A percentile compares a stretch with the other conserved stretches of the same genome.
phyloP scores from a whole-genome alignment of 2,113 vertebrate genomes.

The Sigmodon hispidus region DNA sequence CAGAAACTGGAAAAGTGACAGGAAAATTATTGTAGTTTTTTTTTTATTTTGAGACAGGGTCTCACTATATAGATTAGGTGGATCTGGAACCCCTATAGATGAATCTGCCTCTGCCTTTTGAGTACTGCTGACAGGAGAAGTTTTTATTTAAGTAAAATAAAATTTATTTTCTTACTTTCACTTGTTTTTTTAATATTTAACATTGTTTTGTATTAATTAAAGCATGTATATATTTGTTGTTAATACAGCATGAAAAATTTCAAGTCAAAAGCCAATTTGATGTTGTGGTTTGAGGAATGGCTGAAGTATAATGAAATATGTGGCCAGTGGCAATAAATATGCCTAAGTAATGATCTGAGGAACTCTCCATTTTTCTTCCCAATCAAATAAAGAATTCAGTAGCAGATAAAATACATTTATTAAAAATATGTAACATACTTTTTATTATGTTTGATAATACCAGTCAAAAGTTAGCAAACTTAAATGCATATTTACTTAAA shows the following conservation, averaged over 20 bases:
- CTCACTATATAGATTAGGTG: accelerated
- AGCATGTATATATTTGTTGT: not conserved
- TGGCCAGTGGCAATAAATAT: not conserved
- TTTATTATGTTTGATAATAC: not conserved
- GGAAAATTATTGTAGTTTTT: not conserved
- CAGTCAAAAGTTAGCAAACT: not conserved
- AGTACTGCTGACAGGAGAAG: not conserved
- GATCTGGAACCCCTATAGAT: not conserved
- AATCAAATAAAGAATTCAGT: not conserved
- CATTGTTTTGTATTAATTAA: not conserved
- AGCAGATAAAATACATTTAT: not conserved
- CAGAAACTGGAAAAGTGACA: not conserved
- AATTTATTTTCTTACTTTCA: not conserved
- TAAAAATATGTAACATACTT: not conserved
- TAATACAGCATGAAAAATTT: not conserved
- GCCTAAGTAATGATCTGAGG: not conserved
- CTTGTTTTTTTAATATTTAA: not conserved
- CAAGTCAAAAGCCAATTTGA: not conserved
- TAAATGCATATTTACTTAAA: not conserved
- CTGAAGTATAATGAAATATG: not conserved
- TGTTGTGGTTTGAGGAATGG: not conserved
- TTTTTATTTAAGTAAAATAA: not conserved
- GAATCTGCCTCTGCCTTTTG: not conserved
- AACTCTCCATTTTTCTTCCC: not conserved
- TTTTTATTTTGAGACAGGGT: not conserved